Evolutionary conservation across 2,888 invertebrate species (phyloP).

Genomic region (Epinotia ramella): DNA sequence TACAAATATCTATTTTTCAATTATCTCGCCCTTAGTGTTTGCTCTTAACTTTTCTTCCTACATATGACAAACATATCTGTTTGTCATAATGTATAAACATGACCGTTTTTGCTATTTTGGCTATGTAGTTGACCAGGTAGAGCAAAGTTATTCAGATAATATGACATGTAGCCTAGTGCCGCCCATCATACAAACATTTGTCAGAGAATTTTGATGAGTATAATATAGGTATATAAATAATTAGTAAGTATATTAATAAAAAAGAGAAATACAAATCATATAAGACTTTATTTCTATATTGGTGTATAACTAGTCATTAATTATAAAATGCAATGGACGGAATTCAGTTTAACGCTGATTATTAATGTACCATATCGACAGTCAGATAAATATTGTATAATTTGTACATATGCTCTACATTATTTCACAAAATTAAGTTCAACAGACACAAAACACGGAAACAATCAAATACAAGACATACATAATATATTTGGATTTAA

Average conservation of each 20-base stretch:
- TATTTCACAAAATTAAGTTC: neutral
- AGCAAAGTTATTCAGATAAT: too few species aligned
- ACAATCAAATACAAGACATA: neutral
- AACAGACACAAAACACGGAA: neutral
- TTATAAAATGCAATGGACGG: constrained; percentile 17
- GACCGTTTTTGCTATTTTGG: too few species aligned
- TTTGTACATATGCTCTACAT: neutral
- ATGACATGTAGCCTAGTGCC: too few species aligned
- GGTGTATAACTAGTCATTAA: neutral
- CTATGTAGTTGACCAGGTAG: too few species aligned
- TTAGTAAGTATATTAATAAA: neutral
- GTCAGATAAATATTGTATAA: neutral
- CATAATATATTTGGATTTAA: neutral
- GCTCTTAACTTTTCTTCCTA: too few species aligned
- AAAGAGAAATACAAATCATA: neutral
- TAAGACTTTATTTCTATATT: constrained; percentile 23
- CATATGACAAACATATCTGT: too few species aligned
- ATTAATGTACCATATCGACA: neutral
- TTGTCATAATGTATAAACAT: too few species aligned
- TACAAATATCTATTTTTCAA: too few species aligned
- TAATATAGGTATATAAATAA: neutral
- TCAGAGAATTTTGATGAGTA: too few species aligned
- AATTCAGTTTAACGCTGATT: constrained; percentile 3
- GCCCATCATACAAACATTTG: too few species aligned
- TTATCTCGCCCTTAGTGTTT: too few species aligned